A percentile compares a stretch with the other conserved stretches of the same genome.
phyloP scores from a whole-genome alignment of 2,113 vertebrate species.

The Muntiacus muntjak region DNA sequence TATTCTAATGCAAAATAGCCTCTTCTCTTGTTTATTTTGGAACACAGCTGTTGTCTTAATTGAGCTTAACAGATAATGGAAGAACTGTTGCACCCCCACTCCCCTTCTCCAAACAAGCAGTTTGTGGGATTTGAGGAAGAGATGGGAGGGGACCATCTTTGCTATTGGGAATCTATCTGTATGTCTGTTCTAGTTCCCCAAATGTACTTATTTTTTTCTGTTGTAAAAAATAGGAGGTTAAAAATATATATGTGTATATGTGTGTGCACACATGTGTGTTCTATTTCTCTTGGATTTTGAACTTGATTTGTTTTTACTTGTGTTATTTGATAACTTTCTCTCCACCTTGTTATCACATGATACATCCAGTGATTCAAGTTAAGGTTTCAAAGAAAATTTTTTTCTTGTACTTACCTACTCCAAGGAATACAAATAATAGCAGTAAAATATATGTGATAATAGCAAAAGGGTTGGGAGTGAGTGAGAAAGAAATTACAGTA shows the following conservation, averaged over 20 bases:
- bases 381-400: background rate
- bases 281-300: background rate
- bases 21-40: slow-evolving; percentile 67
- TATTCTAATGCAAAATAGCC: slow-evolving; percentile 49
- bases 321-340: background rate
- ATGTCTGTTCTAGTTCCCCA: background rate
- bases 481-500: background rate
- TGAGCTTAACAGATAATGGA: slow-evolving; percentile 54
- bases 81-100: background rate
- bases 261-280: background rate
- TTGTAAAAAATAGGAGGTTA: background rate
- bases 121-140: background rate
- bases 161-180: background rate
- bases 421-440: background rate
- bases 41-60: slow-evolving; percentile 69
- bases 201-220: background rate
- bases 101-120: background rate
- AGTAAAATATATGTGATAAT: background rate
- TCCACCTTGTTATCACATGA: background rate
- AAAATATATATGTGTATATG: background rate
- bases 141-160: background rate
- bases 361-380: background rate
- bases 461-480: background rate
- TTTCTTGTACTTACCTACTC: background rate
- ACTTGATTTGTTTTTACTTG: background rate